A percentile compares a stretch with the other conserved stretches of the same genome.
These are phyloP conservation scores for Muntiacus reevesi DNA, from an alignment of 2,113 vertebrate species.

Conservation along the genomic window DNA sequence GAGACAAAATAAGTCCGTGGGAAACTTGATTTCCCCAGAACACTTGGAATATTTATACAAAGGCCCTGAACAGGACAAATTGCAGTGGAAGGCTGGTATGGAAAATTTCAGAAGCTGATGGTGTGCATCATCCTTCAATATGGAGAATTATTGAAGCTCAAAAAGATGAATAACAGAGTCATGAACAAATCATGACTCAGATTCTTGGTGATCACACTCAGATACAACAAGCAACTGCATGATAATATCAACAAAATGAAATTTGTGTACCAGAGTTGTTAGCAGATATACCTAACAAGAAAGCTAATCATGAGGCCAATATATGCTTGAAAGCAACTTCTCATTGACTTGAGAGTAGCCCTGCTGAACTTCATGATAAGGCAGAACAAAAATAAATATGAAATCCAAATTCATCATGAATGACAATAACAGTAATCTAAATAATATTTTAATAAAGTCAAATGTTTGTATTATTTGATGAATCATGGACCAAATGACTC, in stretches of 20 bases:
- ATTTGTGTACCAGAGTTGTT: background rate
- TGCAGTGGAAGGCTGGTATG: background rate
- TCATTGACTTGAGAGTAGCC: background rate
- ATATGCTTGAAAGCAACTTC: background rate
- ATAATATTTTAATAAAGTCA: background rate
- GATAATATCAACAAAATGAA: background rate
- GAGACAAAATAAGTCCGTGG: background rate
- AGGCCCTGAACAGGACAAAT: background rate
- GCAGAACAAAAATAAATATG: background rate
- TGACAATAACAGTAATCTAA: background rate
- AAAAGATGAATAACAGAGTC: background rate
- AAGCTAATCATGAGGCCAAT: background rate
- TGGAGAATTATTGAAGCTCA: accelerated
- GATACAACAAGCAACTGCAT: background rate
- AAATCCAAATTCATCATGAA: background rate
- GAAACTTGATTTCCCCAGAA: background rate
- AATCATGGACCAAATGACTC: background rate
- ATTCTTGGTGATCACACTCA: background rate
- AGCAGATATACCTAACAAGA: background rate
- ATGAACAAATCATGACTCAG: background rate
- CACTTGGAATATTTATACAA: background rate
- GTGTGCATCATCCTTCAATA: background rate
- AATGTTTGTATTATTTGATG: background rate
- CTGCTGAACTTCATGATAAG: background rate
- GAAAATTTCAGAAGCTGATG: background rate